These are phyloP conservation scores for Rhinichthys klamathensis DNA, from an alignment of 2,113 vertebrate genomes.

Conservation along the genomic window DNA sequence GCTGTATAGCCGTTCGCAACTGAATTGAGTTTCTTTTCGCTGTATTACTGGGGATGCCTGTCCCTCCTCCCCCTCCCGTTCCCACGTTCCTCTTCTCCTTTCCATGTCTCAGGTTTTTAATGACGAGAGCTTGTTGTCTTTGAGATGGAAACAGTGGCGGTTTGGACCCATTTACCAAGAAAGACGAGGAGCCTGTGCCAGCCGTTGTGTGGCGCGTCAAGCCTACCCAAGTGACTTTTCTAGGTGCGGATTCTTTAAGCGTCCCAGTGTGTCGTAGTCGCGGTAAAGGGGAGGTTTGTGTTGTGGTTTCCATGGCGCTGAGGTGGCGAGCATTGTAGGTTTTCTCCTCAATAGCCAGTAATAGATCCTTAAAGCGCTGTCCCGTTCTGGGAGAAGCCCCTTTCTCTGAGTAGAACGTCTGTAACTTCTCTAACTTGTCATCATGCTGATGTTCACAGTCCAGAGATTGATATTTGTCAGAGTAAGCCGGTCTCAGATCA, in stretches of 20 bases:
- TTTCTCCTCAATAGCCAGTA: constrained; percentile 64
- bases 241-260: constrained; percentile 66
- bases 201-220: constrained; percentile 60
- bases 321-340: constrained; percentile 58
- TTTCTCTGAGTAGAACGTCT: constrained; percentile 69
- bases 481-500: constrained; percentile 62
- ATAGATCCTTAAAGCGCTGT: constrained; percentile 67
- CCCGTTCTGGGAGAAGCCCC: constrained; percentile 54
- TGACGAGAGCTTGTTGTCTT: constrained; percentile 70
- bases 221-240: constrained; percentile 76
- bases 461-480: constrained; percentile 58
- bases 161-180: constrained; percentile 72
- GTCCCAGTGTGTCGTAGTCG: constrained; percentile 67
- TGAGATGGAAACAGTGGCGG: constrained; percentile 67
- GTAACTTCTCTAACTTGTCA: constrained; percentile 72
- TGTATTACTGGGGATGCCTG: constrained; percentile 62
- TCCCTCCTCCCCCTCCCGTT: constrained; percentile 66
- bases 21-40: constrained; percentile 77
- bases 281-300: constrained; percentile 68
- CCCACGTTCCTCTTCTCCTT: constrained; percentile 70
- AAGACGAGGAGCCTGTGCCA: constrained; percentile 60
- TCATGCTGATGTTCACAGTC: constrained; percentile 61
- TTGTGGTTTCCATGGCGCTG: constrained; percentile 58
- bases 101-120: constrained; percentile 74
- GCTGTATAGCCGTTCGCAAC: constrained; percentile 67